Evolutionary conservation across 2,113 vertebrate species (phyloP), one percentile per base, ranked within the genome.

Genomic region (Alaudala cheleensis): DNA sequence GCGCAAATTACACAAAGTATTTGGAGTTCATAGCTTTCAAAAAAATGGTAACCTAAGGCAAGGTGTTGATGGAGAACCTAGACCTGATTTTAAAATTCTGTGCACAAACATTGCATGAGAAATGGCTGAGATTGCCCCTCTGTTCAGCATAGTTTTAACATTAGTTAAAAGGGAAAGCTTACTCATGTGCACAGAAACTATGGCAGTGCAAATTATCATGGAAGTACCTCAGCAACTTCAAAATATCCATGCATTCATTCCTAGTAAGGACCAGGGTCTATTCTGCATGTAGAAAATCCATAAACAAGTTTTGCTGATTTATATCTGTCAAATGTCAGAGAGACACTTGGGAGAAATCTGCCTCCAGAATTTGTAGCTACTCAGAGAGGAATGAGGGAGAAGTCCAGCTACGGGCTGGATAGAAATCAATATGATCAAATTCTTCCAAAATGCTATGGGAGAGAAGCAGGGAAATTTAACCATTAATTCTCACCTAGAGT

Each of bases 1-100:
- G 22, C 0, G 1, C 24, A 28, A n/a, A 9, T 78, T 77, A 78
- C 5, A 1, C 18, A 7, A 60, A 56, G n/a, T 44, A 20, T 14
- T 15, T 57, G 22, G 47, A 53, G 39, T 47, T 12, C 11, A 24
- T 74, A 5, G 8, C 28, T 94, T 83, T 83, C 74, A 57, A 77
- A 90, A 44, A 66, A 14, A 24, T 34, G 11, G 28, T 64, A 58
- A 49, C 20, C 12, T 25, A 84, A 42, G 10, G n/a, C 56, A 70
- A 77, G 31, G 11, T 90, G 26, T 49, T 4, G 1, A 5, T 72
- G 42, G 29, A 73, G 40, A 57, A 57, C 40, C 67, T 66, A 39
- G 28, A 60, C 22, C 31, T 15, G 25, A 51, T 71, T 91, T 93
- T 81, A 66, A 81, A 81, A 70, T 57, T 56, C 12, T 37, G 5